A percentile compares a stretch with the other conserved stretches of the same genome.
Conservation (phyloP, 2,113 vertebrate genomes). For the Raja brachyura region DNA sequence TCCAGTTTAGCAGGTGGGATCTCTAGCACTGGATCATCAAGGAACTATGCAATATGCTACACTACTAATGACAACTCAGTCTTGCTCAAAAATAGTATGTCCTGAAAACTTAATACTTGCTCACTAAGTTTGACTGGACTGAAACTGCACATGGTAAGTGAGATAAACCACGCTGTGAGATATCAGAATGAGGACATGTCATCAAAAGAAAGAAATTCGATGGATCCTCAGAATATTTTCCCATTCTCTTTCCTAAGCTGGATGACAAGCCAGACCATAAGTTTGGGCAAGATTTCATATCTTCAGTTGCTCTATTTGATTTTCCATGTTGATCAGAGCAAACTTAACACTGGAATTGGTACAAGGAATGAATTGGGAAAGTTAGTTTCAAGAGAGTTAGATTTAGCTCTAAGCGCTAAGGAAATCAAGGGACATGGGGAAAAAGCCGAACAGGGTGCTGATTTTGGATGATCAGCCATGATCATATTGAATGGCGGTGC, state of each 20-base stretch:
- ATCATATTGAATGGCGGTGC: no score
- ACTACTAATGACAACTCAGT: background rate
- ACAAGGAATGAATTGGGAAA: background rate
- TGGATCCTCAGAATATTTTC: background rate
- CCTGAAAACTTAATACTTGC: background rate
- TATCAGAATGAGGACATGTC: background rate
- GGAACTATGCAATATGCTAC: background rate
- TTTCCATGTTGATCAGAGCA: constrained; percentile 6
- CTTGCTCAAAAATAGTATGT: background rate
- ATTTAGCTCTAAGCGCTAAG: no score
- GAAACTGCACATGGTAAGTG: background rate
- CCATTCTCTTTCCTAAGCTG: background rate
- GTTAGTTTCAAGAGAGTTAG: background rate
- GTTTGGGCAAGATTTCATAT: background rate
- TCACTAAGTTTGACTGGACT: background rate
- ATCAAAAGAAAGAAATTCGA: background rate
- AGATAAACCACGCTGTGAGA: background rate
- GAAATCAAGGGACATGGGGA: no score
- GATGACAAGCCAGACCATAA: background rate
- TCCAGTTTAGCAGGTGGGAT: background rate
- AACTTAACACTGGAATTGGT: background rate
- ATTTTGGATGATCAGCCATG: no score
- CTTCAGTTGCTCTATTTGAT: background rate
- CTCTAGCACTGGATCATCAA: background rate
- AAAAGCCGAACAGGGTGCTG: no score